Base-by-base conservation (phyloP, 2,888 invertebrate species). In the Aplocera efformata region DNA sequence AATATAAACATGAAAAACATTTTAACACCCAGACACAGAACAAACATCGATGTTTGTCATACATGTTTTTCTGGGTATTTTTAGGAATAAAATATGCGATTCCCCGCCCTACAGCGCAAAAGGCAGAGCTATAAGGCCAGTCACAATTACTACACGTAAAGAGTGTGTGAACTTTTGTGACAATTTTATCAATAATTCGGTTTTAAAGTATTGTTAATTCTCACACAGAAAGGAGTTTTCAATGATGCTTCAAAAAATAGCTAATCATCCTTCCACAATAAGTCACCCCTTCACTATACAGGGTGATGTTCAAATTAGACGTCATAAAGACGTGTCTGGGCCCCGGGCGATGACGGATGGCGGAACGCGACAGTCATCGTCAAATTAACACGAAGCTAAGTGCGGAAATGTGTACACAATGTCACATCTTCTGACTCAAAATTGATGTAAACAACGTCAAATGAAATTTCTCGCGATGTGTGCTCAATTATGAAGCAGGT, bases 381-480 rank as follows among this genome's bases (percentile, higher is more conserved):
- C 77, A 81, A 83, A 84, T 85, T 81, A 82, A 83, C 83, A 77
- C 67, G 63, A 49, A 56, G 68, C 75, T 82, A 81, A 85, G 86
- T 85, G 85, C 83, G 72, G 77, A 83, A 83, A 68, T 86, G 75
- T 86, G 84, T 84, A 82, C 71, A 76, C 71, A 72, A 64, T 71
- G 63, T 66, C 70, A 69, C 67, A 50, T 49, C 57, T 55, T 60
- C 53, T 56, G 64, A 58, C 58, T 58, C 55, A 50, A 48, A 62
- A 63, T 67, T 64, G 65, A 64, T 64, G 70, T 63, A 62, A 69
- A 70, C 68, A 72, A 66, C 43, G 40, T 37, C 37, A 32, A 33
- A 40, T 41, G 27, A 35, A 17, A 40, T 30, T 32, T 13, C 31
- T 13, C 29, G 30, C 27, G 22, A 29, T 40, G 45, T 42, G 31